These are phyloP conservation scores for Hirundo rustica DNA, from an alignment of 2,797 vertebrate genomes.

Conservation along the genomic window DNA sequence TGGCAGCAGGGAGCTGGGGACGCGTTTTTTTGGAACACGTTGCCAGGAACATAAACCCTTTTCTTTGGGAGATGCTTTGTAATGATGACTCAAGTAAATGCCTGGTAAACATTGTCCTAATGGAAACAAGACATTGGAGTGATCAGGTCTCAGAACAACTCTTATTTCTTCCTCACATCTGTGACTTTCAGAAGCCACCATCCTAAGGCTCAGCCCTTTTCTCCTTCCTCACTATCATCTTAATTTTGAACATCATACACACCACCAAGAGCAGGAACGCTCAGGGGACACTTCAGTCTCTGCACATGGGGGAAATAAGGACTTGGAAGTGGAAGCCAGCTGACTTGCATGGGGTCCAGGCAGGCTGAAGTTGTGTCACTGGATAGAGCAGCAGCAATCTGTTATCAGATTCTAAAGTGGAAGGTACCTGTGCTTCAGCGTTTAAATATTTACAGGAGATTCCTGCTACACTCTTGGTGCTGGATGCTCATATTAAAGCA, in stretches of 20 bases:
- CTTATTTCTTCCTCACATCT: neutral
- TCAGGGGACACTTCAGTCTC: neutral
- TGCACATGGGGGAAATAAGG: neutral
- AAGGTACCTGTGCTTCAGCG: neutral
- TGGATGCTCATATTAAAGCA: neutral
- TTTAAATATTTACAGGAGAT: neutral
- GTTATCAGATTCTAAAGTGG: neutral
- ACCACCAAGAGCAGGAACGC: neutral
- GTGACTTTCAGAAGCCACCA: neutral
- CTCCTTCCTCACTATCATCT: neutral
- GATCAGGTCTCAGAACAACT: neutral
- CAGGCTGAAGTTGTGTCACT: neutral
- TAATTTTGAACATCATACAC: neutral
- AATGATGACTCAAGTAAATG: constrained; percentile 1
- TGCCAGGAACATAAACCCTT: constrained; percentile 36
- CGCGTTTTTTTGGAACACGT: neutral
- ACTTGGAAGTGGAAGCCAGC: neutral
- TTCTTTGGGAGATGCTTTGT: constrained; percentile 41
- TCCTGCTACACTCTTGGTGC: neutral
- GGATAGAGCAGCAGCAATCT: neutral
- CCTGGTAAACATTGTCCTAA: neutral
- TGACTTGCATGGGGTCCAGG: neutral
- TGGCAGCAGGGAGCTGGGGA: constrained; percentile 41
- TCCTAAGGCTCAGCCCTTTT: neutral
- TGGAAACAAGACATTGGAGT: neutral